Conservation (phyloP, 2,797 vertebrate species). For the Rhyacichthys aspro region DNA sequence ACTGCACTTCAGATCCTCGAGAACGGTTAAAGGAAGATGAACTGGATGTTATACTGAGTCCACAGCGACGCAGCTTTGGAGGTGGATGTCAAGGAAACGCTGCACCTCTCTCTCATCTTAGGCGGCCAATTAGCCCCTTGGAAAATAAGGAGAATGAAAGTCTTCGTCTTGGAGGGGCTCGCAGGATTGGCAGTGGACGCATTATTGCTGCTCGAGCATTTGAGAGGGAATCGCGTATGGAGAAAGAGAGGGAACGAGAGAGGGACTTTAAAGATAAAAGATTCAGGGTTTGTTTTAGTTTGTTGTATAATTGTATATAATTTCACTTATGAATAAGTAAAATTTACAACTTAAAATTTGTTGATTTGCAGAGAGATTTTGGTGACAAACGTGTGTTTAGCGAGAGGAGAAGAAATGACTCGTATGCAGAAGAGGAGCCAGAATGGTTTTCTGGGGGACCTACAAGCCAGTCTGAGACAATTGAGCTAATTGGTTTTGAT, state of each 20-base stretch:
- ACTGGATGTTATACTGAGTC: slow-evolving; percentile 94
- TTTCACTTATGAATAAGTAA: no score
- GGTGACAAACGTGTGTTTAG: slow-evolving; percentile 95
- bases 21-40: slow-evolving; percentile 97
- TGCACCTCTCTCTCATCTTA: slow-evolving; percentile 74
- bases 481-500: slow-evolving; percentile 96
- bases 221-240: slow-evolving; percentile 89
- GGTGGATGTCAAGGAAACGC: slow-evolving; percentile 92
- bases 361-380: slow-evolving; percentile 88
- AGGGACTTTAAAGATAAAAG: slow-evolving; percentile 96
- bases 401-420: slow-evolving; percentile 95
- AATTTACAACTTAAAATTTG: slow-evolving; percentile 1
- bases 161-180: slow-evolving; percentile 85
- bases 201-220: slow-evolving; percentile 91
- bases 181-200: slow-evolving; percentile 94
- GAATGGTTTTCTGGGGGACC: slow-evolving; percentile 98
- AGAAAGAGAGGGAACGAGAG: slow-evolving; percentile 91
- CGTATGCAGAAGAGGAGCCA: slow-evolving; percentile 95
- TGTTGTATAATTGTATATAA: neutral
- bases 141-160: slow-evolving; percentile 94
- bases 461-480: slow-evolving; percentile 98
- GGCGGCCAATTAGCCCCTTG: slow-evolving; percentile 88
- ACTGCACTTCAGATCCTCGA: slow-evolving; percentile 85
- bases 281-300: slow-evolving; percentile 87
- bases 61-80: slow-evolving; percentile 95